These are phyloP conservation scores for Drosophila punjabiensis DNA, from an alignment of 1,140 invertebrate species.

Conservation along the genomic window DNA sequence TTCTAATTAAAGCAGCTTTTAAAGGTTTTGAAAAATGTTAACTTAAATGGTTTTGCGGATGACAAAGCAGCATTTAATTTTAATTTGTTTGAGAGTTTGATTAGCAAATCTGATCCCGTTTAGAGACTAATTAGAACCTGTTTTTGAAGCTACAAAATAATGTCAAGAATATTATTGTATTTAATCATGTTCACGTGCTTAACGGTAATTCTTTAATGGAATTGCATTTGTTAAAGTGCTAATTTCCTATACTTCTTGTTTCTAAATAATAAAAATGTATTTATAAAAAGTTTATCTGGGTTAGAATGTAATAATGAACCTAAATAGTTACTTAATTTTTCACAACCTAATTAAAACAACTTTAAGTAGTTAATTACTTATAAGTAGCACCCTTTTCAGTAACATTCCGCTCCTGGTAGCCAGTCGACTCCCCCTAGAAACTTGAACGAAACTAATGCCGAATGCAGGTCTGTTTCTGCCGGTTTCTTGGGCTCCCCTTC, in stretches of 20 bases:
- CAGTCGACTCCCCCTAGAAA: constrained; percentile 41
- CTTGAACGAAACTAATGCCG: constrained; percentile 62
- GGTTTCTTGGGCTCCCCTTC: constrained; percentile 23
- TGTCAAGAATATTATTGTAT: background rate
- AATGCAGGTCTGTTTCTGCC: constrained; percentile 32
- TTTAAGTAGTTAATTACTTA: too few relatives aligned
- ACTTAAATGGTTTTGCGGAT: background rate
- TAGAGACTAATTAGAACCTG: constrained; percentile 10
- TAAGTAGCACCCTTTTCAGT: background rate
- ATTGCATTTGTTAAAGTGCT: background rate
- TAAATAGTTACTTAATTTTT: background rate
- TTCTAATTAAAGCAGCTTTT: background rate
- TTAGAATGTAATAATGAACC: background rate
- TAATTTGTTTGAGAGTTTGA: background rate
- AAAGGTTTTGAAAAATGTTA: background rate
- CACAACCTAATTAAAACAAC: too few relatives aligned
- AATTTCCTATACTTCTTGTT: too few relatives aligned
- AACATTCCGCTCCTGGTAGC: constrained; percentile 30
- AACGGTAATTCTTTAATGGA: background rate
- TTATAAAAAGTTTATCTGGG: background rate
- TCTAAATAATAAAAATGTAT: background rate
- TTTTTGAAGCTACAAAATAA: background rate
- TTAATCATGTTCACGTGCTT: background rate
- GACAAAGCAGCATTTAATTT: background rate
- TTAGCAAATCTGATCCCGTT: constrained; percentile 10